Conservation (phyloP, 2,888 invertebrate species). For the Platerodrilus igneus region DNA sequence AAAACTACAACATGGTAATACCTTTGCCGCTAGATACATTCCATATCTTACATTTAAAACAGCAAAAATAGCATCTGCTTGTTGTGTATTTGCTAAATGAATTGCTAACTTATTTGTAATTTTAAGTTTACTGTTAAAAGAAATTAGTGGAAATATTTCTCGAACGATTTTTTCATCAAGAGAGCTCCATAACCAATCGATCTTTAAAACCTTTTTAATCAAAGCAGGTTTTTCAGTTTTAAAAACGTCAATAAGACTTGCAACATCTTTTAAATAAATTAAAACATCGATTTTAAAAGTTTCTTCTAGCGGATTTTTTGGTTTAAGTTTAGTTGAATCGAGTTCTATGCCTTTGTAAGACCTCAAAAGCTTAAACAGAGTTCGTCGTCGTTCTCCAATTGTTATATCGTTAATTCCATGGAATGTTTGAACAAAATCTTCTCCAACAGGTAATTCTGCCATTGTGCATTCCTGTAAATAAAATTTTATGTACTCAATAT, state of each 20-base stretch:
- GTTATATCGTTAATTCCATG: too few species aligned
- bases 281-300: slow-evolving; percentile 15
- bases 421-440: too few species aligned
- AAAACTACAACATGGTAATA: slow-evolving; percentile 17
- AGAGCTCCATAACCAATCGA: slow-evolving; percentile 3
- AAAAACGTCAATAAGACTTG: slow-evolving; percentile 17
- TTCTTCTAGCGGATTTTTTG: slow-evolving; percentile 14
- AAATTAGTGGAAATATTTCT: slow-evolving; percentile 10
- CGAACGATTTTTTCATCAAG: slow-evolving; percentile 8
- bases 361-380: too few species aligned
- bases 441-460: too few species aligned
- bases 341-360: too few species aligned
- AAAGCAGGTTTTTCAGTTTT: slow-evolving; percentile 19
- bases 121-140: slow-evolving; percentile 18
- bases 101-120: slow-evolving; percentile 14
- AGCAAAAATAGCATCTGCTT: slow-evolving; percentile 17
- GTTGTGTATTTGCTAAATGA: slow-evolving; percentile 6
- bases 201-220: slow-evolving; percentile 19
- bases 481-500: too few species aligned
- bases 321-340: slow-evolving; percentile 6
- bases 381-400: too few species aligned
- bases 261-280: slow-evolving; percentile 14
- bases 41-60: slow-evolving; percentile 18
- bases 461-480: too few species aligned
- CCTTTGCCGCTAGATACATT: slow-evolving; percentile 11